A percentile compares a stretch with the other conserved stretches of the same genome.
Conservation (phyloP, 2,113 vertebrate species). For the Aphyosemion australe region DNA sequence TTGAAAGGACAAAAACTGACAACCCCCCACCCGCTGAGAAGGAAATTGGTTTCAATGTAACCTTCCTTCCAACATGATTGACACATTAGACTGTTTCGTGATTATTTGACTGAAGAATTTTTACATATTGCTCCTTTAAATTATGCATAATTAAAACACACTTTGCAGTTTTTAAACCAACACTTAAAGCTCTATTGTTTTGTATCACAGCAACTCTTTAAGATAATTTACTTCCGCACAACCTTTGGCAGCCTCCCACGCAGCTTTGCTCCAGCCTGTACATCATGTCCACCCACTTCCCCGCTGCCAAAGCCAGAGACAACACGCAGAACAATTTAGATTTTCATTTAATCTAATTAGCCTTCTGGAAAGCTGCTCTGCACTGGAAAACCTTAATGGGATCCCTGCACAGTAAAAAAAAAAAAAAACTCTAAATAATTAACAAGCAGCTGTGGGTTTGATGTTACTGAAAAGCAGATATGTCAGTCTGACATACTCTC, state of each 20-base stretch:
- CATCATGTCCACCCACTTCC: not conserved
- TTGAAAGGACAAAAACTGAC: no score
- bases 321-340: not conserved
- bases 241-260: not conserved
- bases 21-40: no score
- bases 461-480: not conserved
- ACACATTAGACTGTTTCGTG: no score
- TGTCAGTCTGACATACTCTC: constrained; percentile 5
- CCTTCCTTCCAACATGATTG: no score
- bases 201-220: not conserved
- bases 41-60: no score
- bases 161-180: not conserved
- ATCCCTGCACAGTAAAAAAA: no score
- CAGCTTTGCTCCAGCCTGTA: not conserved
- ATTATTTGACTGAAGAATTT: no score
- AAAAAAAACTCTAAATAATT: no score
- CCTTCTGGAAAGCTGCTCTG: not conserved
- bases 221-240: not conserved
- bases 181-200: no score
- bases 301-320: not conserved
- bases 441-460: constrained; percentile 11
- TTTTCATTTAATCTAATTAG: not conserved
- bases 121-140: not conserved
- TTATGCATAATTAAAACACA: not conserved
- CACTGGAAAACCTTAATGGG: no score